phyloP scores from a whole-genome alignment of 2,888 invertebrate species.

The Ecdyonurus torrentis region DNA sequence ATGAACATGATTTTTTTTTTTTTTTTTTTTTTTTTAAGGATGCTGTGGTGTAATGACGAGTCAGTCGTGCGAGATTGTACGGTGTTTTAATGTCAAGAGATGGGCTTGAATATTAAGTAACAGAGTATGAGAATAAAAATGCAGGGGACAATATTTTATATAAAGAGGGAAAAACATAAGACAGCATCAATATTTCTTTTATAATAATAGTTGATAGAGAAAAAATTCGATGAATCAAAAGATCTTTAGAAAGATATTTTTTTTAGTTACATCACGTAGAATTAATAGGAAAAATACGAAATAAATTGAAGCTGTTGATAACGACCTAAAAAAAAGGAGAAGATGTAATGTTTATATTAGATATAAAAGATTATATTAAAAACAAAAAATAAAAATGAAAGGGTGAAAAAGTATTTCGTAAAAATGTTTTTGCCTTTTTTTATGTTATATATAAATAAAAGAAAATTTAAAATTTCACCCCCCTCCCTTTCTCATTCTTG shows the following conservation, averaged over 20 bases:
- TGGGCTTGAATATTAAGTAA: background rate
- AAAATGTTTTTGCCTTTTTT: background rate
- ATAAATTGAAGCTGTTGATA: slow-evolving; percentile 1
- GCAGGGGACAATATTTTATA: background rate
- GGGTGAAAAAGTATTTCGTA: background rate
- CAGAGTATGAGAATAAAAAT: background rate
- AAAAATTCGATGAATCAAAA: background rate
- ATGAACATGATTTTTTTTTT: background rate
- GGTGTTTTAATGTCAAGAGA: background rate
- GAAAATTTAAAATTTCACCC: background rate
- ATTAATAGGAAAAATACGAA: background rate
- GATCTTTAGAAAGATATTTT: background rate
- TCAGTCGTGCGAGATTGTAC: background rate
- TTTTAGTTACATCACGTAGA: background rate
- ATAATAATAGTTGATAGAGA: background rate
- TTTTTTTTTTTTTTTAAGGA: background rate
- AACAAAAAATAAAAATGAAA: background rate
- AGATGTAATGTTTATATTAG: background rate
- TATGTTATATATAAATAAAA: background rate
- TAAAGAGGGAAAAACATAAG: too few species aligned
- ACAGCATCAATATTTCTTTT: background rate
- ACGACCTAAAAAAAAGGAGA: background rate
- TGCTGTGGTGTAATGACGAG: background rate
- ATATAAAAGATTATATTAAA: background rate
- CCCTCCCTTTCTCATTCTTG: background rate